Evolutionary conservation across 1,140 invertebrate genomes (phyloP).

Genomic region (Zaprionus vittiger): DNA sequence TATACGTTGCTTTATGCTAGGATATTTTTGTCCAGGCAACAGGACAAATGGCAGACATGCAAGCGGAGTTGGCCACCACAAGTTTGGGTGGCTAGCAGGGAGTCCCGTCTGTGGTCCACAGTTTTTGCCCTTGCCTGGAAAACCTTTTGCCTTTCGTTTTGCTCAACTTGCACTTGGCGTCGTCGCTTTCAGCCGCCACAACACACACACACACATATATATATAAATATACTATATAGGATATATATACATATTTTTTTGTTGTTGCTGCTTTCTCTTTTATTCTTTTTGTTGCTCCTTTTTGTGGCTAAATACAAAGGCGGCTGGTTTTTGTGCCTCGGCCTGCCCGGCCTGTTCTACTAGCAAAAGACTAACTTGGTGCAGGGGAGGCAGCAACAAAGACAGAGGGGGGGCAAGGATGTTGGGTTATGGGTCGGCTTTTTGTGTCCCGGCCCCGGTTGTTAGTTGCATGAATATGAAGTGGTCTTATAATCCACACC

Average conservation of each 20-base stretch:
- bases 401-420: neutral
- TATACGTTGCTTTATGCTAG: constrained; percentile 34
- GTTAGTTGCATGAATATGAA: constrained; percentile 83
- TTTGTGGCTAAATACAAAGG: constrained; percentile 80
- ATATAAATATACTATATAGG: constrained; percentile 12
- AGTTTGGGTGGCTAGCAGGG: neutral
- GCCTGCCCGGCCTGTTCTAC: constrained; percentile 33
- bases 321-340: constrained; percentile 69
- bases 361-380: constrained; percentile 43
- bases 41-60: constrained; percentile 3
- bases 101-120: constrained; percentile 32
- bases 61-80: neutral
- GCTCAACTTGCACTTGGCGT: constrained; percentile 78
- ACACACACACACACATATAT: constrained; percentile 6
- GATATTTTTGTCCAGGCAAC: constrained; percentile 36
- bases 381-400: neutral
- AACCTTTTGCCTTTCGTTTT: constrained; percentile 76
- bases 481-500: constrained; percentile 82
- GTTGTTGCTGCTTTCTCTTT: constrained; percentile 20
- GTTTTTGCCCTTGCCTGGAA: constrained; percentile 66
- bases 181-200: constrained; percentile 28
- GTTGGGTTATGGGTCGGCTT: constrained; percentile 27
- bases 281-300: constrained; percentile 40
- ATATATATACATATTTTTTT: constrained; percentile 17
- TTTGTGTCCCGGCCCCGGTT: constrained; percentile 48